These are phyloP conservation scores for Nymphalis io DNA, from an alignment of 1,140 invertebrate species.

Conservation along the genomic window DNA sequence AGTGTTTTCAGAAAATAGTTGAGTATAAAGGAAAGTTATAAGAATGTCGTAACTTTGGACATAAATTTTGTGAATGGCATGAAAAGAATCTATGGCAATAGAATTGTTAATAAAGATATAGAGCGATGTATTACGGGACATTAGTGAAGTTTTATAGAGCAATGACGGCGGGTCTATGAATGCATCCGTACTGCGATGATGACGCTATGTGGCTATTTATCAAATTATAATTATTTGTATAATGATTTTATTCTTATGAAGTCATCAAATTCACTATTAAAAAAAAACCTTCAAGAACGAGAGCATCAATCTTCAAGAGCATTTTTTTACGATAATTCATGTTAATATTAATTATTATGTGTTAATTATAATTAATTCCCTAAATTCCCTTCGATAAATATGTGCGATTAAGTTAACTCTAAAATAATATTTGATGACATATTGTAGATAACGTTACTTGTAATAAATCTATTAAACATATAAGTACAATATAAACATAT, in stretches of 20 bases:
- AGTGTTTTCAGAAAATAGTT: constrained; percentile 78
- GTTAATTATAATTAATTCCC: no score
- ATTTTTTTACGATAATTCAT: background rate
- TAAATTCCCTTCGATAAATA: no score
- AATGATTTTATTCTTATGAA: constrained; percentile 22
- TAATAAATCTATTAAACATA: no score
- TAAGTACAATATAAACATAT: no score
- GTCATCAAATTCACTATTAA: constrained; percentile 6
- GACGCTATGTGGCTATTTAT: constrained; percentile 46
- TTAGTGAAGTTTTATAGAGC: constrained; percentile 72
- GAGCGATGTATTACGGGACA: constrained; percentile 73
- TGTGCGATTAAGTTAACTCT: no score
- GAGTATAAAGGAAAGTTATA: constrained; percentile 75
- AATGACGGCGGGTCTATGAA: constrained; percentile 63
- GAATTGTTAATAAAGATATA: constrained; percentile 80
- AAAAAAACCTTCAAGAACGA: background rate
- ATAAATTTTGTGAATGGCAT: constrained; percentile 75
- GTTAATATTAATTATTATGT: background rate
- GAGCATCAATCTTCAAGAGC: no score
- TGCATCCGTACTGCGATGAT: constrained; percentile 60
- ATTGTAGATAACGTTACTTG: no score
- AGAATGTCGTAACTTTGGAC: constrained; percentile 71
- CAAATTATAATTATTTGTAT: constrained; percentile 39
- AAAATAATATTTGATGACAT: no score
- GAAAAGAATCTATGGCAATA: constrained; percentile 72